Percentiles rank a stretch among this genome's conserved stretches.
Conservation (phyloP, 1,140 invertebrate genomes). For the Trichoplusia ni region DNA sequence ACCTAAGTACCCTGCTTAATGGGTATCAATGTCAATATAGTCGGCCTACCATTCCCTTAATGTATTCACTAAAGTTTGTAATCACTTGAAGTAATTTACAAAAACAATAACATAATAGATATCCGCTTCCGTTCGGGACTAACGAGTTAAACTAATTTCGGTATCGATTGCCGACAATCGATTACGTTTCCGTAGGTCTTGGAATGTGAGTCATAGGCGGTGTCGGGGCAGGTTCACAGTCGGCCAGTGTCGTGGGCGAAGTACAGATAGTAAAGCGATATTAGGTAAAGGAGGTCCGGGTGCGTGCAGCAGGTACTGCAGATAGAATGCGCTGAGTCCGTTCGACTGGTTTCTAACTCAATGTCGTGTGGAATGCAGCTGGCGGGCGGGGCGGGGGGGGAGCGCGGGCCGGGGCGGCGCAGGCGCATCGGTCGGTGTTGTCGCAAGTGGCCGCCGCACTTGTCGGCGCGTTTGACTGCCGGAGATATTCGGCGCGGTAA, state of each 20-base stretch:
- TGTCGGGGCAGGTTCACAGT: slow-evolving; percentile 14
- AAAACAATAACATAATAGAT: slow-evolving; percentile 22
- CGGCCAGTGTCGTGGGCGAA: background rate
- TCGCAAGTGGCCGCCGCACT: slow-evolving; percentile 77
- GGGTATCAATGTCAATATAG: slow-evolving; percentile 21
- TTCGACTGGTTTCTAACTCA: slow-evolving; percentile 77
- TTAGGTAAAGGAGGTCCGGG: slow-evolving; percentile 64
- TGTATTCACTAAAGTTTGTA: slow-evolving; percentile 4
- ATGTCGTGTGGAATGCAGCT: slow-evolving; percentile 77
- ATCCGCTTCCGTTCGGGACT: slow-evolving; percentile 10
- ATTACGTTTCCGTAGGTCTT: slow-evolving; percentile 18
- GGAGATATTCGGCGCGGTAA: slow-evolving; percentile 80
- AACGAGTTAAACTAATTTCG: slow-evolving; percentile 12
- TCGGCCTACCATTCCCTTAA: background rate
- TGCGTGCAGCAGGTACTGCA: slow-evolving; percentile 47
- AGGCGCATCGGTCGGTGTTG: slow-evolving; percentile 67
- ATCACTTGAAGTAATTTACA: slow-evolving; percentile 19
- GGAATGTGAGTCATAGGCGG: background rate
- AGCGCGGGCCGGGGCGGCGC: slow-evolving; percentile 39
- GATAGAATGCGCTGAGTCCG: slow-evolving; percentile 69
- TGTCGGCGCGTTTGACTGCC: slow-evolving; percentile 79
- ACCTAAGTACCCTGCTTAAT: slow-evolving; percentile 10
- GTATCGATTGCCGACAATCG: slow-evolving; percentile 10
- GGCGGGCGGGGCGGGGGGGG: slow-evolving; percentile 31
- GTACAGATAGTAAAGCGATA: slow-evolving; percentile 36